These are phyloP conservation scores for Acromyrmex heyeri DNA, from an alignment of 1,140 invertebrate genomes.

Conservation along the genomic window DNA sequence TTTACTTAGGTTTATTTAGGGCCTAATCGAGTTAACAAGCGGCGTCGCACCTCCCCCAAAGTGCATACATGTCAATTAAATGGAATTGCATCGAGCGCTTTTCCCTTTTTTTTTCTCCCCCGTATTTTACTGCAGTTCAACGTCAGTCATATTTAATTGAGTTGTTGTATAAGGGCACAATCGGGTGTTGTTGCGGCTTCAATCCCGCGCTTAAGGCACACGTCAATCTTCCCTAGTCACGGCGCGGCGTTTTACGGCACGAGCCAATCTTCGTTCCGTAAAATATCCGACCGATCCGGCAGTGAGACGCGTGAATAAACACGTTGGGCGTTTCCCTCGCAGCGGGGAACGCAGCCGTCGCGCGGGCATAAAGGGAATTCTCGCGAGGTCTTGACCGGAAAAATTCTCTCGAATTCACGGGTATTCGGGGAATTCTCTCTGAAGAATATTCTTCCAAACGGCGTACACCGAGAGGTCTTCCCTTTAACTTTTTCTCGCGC, in stretches of 20 bases:
- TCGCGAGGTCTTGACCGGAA: conserved; percentile 49
- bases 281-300: conserved; percentile 11
- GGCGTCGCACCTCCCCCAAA: background rate
- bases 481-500: conserved; percentile 48
- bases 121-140: conserved; percentile 1
- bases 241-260: background rate
- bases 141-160: conserved; percentile 38
- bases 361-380: conserved; percentile 40
- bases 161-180: conserved; percentile 12
- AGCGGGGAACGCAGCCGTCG: conserved; percentile 11
- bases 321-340: conserved; percentile 14
- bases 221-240: conserved; percentile 37
- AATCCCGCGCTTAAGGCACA: conserved; percentile 39
- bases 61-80: conserved; percentile 46
- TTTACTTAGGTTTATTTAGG: conserved; percentile 43
- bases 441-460: conserved; percentile 35
- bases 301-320: background rate
- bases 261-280: conserved; percentile 37
- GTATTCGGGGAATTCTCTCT: conserved; percentile 41
- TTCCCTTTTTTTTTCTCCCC: background rate
- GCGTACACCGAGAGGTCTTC: conserved; percentile 14
- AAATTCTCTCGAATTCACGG: conserved; percentile 46
- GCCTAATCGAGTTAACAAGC: conserved; percentile 15
- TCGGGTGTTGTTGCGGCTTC: conserved; percentile 12
- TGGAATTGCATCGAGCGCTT: conserved; percentile 26